Conservation (phyloP, 1,140 invertebrate genomes). For the Mactra quadrangularis region DNA sequence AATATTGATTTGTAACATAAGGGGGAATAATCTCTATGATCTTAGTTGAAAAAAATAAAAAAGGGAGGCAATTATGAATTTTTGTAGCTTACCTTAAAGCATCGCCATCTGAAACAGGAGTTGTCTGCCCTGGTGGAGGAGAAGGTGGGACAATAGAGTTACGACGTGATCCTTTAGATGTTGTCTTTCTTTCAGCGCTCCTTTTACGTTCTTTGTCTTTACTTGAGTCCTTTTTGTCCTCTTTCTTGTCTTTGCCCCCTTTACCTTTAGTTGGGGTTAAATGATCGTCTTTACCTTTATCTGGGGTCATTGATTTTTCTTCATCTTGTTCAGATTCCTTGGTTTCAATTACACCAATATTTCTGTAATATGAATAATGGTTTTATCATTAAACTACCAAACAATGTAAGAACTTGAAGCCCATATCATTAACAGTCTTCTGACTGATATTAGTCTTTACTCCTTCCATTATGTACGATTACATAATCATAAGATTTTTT, state of each 20-base stretch:
- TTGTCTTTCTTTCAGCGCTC: conserved; percentile 74
- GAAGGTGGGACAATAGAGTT: conserved; percentile 72
- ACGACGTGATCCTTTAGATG: conserved; percentile 63
- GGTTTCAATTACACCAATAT: conserved; percentile 78
- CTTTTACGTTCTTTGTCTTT: conserved; percentile 73
- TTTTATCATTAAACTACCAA: no score
- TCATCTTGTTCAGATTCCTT: conserved; percentile 80
- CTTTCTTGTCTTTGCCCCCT: conserved; percentile 62
- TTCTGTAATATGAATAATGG: no score
- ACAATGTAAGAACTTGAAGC: no score
- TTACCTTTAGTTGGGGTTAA: conserved; percentile 74
- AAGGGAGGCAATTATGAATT: no score
- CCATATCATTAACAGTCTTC: no score
- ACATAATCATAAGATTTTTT: no score
- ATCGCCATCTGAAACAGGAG: conserved; percentile 81
- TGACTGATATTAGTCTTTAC: no score
- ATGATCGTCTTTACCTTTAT: conserved; percentile 77
- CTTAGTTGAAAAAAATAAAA: no score
- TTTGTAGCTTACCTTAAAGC: conserved; percentile 76
- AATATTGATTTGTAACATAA: no score
- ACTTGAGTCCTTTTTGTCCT: conserved; percentile 55
- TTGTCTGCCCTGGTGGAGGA: conserved; percentile 77
- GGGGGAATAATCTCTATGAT: no score
- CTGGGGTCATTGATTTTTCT: conserved; percentile 79
- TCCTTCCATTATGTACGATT: no score